Conservation (phyloP, 2,113 vertebrate genomes). For the Chionomys nivalis region DNA sequence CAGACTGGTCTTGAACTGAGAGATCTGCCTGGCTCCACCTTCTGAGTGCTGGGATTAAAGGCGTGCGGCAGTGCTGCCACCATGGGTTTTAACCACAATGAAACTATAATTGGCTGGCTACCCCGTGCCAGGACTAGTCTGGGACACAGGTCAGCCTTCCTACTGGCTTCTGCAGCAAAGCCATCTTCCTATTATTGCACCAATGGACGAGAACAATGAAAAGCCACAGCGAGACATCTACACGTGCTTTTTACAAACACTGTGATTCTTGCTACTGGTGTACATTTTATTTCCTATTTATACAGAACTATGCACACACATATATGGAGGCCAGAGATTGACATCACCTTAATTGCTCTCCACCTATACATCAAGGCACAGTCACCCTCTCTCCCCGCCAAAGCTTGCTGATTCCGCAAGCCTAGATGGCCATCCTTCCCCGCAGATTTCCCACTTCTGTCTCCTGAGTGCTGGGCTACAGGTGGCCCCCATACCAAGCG, state of each 20-base stretch:
- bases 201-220: background rate
- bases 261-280: background rate
- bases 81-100: background rate
- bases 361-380: background rate
- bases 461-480: background rate
- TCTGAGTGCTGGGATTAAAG: no score
- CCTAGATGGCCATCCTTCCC: no score
- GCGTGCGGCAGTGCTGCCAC: no score
- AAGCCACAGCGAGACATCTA: background rate
- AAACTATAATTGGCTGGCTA: background rate
- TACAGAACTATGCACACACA: background rate
- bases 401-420: background rate
- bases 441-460: background rate
- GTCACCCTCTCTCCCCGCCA: background rate
- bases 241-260: background rate
- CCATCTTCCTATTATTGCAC: background rate
- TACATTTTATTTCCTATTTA: background rate
- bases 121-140: background rate
- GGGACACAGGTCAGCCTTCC: background rate
- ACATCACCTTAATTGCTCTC: background rate
- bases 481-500: background rate
- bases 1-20: no score
- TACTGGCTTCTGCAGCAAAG: background rate
- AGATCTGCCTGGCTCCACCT: no score
- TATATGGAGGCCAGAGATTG: background rate